A percentile compares a stretch with the other conserved stretches of the same genome.
phyloP scores from a whole-genome alignment of 2,797 vertebrate species.

The Masticophis lateralis region DNA sequence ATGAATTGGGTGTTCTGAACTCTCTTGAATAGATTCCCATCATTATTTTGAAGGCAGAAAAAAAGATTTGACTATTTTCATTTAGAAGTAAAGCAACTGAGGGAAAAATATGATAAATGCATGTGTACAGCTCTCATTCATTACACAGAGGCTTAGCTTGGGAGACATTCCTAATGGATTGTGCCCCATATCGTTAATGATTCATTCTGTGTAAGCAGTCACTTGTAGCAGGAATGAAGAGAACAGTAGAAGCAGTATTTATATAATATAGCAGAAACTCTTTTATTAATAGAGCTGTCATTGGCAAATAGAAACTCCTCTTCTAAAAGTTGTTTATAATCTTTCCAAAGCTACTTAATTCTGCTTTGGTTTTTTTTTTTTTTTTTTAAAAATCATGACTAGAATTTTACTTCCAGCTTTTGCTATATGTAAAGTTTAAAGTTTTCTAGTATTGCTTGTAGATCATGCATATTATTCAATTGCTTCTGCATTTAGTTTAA shows the following conservation, averaged over 20 bases:
- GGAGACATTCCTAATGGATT: conserved; percentile 4
- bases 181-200: neutral
- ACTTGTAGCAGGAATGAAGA: conserved; percentile 30
- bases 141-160: neutral
- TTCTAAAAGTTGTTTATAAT: conserved; percentile 48
- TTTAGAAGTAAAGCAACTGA: neutral
- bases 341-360: conserved; percentile 53
- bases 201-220: neutral
- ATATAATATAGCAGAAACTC: conserved; percentile 35
- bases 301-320: conserved; percentile 36
- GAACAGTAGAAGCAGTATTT: conserved; percentile 38
- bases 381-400: conserved; percentile 29
- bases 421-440: conserved; percentile 58
- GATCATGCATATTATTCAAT: conserved; percentile 50
- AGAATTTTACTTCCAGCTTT: conserved; percentile 48
- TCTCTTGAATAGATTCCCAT: neutral
- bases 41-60: neutral
- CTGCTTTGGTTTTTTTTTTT: conserved; percentile 22
- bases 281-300: conserved; percentile 34
- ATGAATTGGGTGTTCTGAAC: neutral
- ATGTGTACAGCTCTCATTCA: neutral
- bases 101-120: neutral
- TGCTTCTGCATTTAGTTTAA: conserved; percentile 55
- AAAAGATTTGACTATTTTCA: neutral
- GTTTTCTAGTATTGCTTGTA: conserved; percentile 48